Base-by-base conservation (phyloP, 1,140 invertebrate genomes). In the Zaprionus taronus region DNA sequence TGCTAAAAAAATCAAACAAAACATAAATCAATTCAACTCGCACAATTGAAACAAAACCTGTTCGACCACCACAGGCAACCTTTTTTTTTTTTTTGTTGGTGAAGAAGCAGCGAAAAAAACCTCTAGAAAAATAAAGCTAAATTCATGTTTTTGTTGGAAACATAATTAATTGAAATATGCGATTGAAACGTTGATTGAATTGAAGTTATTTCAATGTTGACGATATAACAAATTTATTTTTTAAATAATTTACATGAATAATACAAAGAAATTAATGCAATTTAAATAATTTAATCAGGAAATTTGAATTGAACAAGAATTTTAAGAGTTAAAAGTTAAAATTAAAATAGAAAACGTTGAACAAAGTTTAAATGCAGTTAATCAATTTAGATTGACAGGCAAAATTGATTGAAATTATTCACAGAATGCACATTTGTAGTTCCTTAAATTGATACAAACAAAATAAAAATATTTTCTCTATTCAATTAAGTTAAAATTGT, bases 1-100 rank as follows among this genome's bases (percentile, higher is more conserved):
- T 60, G 31, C n/a, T 41, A n/a, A 62, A 61, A 61, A 65, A 38
- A 36, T 36, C 38, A 69, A 76, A 44, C 71, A 68, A 68, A 53
- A 53, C 47, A 72, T 76, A 65, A 76, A 76, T 76, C 73, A 76
- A 64, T 53, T 26, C 26, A 60, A 57, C 49, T 61, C 17, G n/a
- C n/a, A 66, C 51, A 55, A 61, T 60, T 61, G 34, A 61, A 72
- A 53, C 20, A 41, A 51, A 65, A 31, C 28, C 26, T 51, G 47
- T 51, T 51, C 28, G 34, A 24, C 15, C 15, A 4, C 22, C 20
- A 20, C 47, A 24, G n/a, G n/a, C 41, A 47, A 17, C 41, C n/a
- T 17, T 41, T 41, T 17, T 4, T 17, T 41, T 41, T 17, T n/a
- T n/a, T n/a, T n/a, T n/a, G n/a, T n/a, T 4, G 7, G 15, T 47